Conservation (phyloP, 1,140 invertebrate genomes). For the Eumaeus atala region DNA sequence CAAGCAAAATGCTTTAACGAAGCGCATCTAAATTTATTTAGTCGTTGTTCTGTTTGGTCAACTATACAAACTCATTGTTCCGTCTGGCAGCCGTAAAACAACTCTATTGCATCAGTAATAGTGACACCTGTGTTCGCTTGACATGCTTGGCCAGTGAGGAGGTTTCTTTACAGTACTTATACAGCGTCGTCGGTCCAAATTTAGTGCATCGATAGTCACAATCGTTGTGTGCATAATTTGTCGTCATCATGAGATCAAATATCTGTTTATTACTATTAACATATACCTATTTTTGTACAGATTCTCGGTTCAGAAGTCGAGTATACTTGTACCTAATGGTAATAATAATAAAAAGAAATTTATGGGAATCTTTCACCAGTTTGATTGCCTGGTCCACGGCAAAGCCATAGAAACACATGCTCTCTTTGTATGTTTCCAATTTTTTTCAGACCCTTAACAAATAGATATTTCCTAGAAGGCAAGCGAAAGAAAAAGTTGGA, state of each 20-base stretch:
- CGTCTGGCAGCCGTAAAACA: background rate
- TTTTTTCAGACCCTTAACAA: too few relatives aligned
- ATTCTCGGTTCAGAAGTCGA: too few relatives aligned
- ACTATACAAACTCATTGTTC: background rate
- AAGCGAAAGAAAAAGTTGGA: too few relatives aligned
- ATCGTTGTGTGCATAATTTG: background rate
- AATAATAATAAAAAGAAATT: too few relatives aligned
- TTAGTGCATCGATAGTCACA: slow-evolving; percentile 33
- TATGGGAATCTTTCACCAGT: too few relatives aligned
- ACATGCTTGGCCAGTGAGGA: slow-evolving; percentile 14
- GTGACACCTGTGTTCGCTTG: background rate
- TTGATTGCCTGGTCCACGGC: too few relatives aligned
- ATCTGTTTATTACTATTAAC: slow-evolving; percentile 8
- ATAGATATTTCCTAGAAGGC: too few relatives aligned
- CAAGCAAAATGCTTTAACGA: slow-evolving; percentile 54
- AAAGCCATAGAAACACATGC: too few relatives aligned
- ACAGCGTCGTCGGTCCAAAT: slow-evolving; percentile 16
- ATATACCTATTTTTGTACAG: background rate
- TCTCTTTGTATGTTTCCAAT: too few relatives aligned
- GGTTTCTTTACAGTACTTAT: slow-evolving; percentile 27
- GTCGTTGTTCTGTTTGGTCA: slow-evolving; percentile 21
- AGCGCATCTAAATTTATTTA: slow-evolving; percentile 40
- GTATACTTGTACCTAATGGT: too few relatives aligned
- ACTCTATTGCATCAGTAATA: background rate
- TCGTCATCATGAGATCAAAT: slow-evolving; percentile 3